phyloP scores from a whole-genome alignment of 1,140 invertebrate genomes.

The Drosophila bipectinata region DNA sequence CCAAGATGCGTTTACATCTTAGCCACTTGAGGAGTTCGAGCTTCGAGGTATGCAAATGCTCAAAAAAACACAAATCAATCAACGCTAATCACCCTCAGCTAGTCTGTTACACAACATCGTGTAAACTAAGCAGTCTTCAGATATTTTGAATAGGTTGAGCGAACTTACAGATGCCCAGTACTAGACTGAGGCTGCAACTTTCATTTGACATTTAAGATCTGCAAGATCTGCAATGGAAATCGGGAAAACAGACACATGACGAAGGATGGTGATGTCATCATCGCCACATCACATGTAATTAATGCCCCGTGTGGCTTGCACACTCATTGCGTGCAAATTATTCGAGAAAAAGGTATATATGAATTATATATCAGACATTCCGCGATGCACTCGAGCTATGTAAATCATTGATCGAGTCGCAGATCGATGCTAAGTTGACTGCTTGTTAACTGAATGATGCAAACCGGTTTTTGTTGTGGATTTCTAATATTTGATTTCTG shows the following conservation, averaged over 20 bases:
- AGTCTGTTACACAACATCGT: constrained; percentile 29
- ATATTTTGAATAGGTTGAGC: background rate
- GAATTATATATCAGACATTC: constrained; percentile 30
- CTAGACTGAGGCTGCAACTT: constrained; percentile 41
- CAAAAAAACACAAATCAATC: constrained; percentile 65
- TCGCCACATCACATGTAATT: constrained; percentile 52
- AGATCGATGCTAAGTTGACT: constrained; percentile 48
- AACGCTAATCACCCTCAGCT: constrained; percentile 57
- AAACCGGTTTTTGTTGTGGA: constrained; percentile 26
- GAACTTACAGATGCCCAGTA: too few species aligned
- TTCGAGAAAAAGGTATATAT: constrained; percentile 12
- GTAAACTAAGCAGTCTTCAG: constrained; percentile 20
- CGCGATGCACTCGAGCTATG: constrained; percentile 35
- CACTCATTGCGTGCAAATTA: constrained; percentile 62
- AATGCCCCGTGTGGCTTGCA: constrained; percentile 55
- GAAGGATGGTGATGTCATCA: constrained; percentile 35
- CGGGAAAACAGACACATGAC: constrained; percentile 22
- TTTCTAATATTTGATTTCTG: background rate
- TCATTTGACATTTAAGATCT: constrained; percentile 67
- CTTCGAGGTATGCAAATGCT: constrained; percentile 38
- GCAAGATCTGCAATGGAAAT: constrained; percentile 64
- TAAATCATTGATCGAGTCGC: constrained; percentile 40
- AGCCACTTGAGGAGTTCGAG: constrained; percentile 11
- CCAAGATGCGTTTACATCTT: constrained; percentile 32
- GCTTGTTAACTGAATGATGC: constrained; percentile 43